A percentile compares a stretch with the other conserved stretches of the same genome.
Conservation (phyloP, 2,113 vertebrate species). For the Caloenas nicobarica region DNA sequence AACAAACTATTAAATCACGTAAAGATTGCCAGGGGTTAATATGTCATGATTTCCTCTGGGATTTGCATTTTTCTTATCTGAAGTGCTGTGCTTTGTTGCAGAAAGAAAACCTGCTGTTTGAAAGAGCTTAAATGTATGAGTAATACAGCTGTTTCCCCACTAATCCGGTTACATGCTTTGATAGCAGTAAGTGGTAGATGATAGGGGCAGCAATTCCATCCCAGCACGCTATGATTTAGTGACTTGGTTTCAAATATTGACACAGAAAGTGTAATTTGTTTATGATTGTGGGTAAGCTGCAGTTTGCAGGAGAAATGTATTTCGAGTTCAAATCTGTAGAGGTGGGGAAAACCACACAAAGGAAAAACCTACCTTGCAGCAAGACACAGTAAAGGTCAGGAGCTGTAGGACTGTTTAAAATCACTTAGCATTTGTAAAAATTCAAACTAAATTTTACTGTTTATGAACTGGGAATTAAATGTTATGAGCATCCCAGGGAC, state of each 20-base stretch:
- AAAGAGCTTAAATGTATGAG: conserved; percentile 51
- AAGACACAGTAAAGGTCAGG: conserved; percentile 22
- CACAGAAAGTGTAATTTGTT: conserved; percentile 63
- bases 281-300: conserved; percentile 36
- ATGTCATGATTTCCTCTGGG: conserved; percentile 29
- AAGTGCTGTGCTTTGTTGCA: conserved; percentile 59
- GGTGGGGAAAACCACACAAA: background rate
- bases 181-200: conserved; percentile 63
- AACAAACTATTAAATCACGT: background rate
- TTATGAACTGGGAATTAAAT: background rate
- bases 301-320: conserved; percentile 1
- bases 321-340: background rate
- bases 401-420: background rate
- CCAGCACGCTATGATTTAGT: conserved; percentile 67
- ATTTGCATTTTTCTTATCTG: conserved; percentile 61
- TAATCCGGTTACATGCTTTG: conserved; percentile 75
- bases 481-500: background rate
- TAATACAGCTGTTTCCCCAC: conserved; percentile 65
- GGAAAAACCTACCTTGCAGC: background rate
- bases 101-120: conserved; percentile 68
- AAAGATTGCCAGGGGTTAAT: conserved; percentile 39
- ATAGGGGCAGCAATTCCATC: conserved; percentile 65
- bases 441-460: background rate
- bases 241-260: conserved; percentile 63
- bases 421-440: background rate